phyloP scores from a whole-genome alignment of 2,888 invertebrate genomes.

The Ceraclea dissimilis region DNA sequence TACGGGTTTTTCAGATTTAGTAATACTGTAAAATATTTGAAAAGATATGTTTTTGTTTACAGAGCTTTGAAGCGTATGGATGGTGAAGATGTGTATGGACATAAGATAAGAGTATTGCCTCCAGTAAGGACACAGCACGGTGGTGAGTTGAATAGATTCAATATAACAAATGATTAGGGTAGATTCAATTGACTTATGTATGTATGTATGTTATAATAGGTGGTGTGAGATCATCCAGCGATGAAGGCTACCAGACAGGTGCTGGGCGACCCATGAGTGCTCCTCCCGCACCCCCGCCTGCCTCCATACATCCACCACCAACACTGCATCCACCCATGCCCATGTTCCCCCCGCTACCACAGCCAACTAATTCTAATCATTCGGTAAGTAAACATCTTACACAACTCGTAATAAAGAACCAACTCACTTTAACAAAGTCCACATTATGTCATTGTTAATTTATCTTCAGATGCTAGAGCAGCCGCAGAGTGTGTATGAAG shows the following conservation, averaged over 20 bases:
- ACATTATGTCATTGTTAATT: not conserved
- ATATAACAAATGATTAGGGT: no score
- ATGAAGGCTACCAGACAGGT: slow-evolving; percentile 44
- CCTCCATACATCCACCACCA: slow-evolving; percentile 2
- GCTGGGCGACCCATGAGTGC: slow-evolving; percentile 25
- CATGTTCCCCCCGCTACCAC: slow-evolving; percentile 14
- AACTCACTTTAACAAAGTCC: not conserved
- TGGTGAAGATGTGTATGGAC: slow-evolving; percentile 74
- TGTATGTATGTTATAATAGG: slow-evolving; percentile 8
- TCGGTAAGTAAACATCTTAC: slow-evolving; percentile 1
- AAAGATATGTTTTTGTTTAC: slow-evolving; percentile 23
- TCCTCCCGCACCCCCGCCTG: slow-evolving; percentile 13
- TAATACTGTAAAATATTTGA: no score
- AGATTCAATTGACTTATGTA: no score
- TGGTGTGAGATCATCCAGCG: slow-evolving; percentile 40
- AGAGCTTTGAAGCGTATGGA: slow-evolving; percentile 81
- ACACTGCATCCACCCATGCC: slow-evolving; percentile 32
- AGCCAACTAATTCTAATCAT: not conserved
- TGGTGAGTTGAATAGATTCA: slow-evolving; percentile 24
- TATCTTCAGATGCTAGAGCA: slow-evolving; percentile 8
- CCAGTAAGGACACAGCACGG: slow-evolving; percentile 27
- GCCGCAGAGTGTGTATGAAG: not conserved
- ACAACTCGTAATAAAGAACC: not conserved
- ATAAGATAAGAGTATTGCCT: slow-evolving; percentile 54
- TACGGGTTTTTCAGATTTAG: no score